Conservation (phyloP, 2,113 vertebrate species). For the Hyperopisus bebe region DNA sequence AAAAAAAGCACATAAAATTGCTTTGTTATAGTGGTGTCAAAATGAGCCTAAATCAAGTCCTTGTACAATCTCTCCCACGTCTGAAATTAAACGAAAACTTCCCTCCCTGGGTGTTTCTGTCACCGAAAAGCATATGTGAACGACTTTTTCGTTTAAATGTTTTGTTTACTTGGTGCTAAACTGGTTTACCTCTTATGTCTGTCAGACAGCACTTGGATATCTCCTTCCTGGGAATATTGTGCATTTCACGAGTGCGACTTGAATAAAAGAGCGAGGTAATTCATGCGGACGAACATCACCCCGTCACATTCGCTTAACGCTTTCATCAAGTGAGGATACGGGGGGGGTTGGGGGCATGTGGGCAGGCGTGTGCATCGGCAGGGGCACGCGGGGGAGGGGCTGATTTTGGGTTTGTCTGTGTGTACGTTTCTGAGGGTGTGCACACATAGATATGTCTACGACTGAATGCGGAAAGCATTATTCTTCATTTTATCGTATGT, state of each 20-base stretch:
- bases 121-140: not conserved
- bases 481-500: not conserved
- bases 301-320: not conserved
- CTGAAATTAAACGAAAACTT: not conserved
- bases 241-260: not conserved
- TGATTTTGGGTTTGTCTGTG: not conserved
- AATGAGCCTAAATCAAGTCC: not conserved
- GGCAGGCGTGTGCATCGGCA: not conserved
- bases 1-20: not conserved
- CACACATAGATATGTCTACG: not conserved
- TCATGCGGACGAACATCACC: not conserved
- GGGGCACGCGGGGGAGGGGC: not conserved
- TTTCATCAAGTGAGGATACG: not conserved
- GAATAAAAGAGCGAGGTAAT: not conserved
- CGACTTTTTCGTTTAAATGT: not conserved
- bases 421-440: not conserved
- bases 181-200: not conserved
- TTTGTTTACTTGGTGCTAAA: not conserved
- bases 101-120: not conserved
- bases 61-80: not conserved
- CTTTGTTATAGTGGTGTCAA: not conserved
- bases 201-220: not conserved
- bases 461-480: not conserved
- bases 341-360: not conserved
- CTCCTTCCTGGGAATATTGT: not conserved